Percentiles rank a stretch among this genome's conserved stretches.
phyloP scores from a whole-genome alignment of 2,797 vertebrate species.

The Tiaroga cobitis region DNA sequence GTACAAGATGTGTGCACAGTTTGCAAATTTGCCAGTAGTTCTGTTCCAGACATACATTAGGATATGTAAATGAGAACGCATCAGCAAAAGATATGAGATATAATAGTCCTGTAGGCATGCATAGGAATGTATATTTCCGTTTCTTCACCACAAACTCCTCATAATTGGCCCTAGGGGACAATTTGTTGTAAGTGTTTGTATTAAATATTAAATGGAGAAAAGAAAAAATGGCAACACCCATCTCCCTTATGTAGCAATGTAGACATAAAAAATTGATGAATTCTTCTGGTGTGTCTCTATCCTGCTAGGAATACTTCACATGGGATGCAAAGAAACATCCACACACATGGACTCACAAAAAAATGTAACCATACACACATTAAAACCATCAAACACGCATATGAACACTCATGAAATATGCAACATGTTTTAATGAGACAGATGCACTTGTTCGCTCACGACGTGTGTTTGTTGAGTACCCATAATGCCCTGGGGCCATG shows the following conservation, averaged over 20 bases:
- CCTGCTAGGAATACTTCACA: slow-evolving; percentile 58
- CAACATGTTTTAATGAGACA: slow-evolving; percentile 73
- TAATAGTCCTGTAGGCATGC: slow-evolving; percentile 12
- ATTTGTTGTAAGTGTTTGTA: slow-evolving; percentile 76
- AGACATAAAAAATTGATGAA: slow-evolving; percentile 78
- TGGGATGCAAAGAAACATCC: slow-evolving; percentile 5
- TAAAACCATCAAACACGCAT: neutral
- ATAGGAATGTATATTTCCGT: slow-evolving; percentile 32
- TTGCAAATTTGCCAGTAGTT: slow-evolving; percentile 28
- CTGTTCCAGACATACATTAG: slow-evolving; percentile 23
- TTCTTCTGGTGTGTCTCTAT: slow-evolving; percentile 58
- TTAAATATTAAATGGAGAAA: slow-evolving; percentile 76
- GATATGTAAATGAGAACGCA: slow-evolving; percentile 25
- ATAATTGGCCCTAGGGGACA: slow-evolving; percentile 74
- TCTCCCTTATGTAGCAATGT: slow-evolving; percentile 62
- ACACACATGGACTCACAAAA: neutral
- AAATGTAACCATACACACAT: neutral
- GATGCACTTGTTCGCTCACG: slow-evolving; percentile 68
- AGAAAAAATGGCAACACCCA: slow-evolving; percentile 55
- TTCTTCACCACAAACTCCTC: slow-evolving; percentile 56
- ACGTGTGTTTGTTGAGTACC: slow-evolving; percentile 73
- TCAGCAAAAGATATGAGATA: slow-evolving; percentile 39
- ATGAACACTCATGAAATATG: slow-evolving; percentile 70
- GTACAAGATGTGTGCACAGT: slow-evolving; percentile 19
- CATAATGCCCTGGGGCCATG: slow-evolving; percentile 67